Evolutionary conservation across 2,797 vertebrate genomes (phyloP), one percentile per base, ranked within the genome.

Genomic region (Liasis olivaceus): DNA sequence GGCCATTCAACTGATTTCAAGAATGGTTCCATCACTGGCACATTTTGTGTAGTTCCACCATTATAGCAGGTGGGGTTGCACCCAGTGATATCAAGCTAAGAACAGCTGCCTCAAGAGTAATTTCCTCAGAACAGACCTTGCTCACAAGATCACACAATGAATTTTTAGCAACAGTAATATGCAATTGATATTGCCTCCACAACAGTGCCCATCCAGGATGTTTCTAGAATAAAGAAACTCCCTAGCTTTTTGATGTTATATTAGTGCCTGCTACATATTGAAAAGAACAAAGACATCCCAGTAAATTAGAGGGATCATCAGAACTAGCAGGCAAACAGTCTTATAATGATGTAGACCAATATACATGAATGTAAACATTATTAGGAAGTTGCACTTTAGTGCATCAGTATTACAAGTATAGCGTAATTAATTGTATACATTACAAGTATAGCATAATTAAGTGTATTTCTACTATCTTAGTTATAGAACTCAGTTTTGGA

Each of bases 181-280:
- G 42, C 6, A 72, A 87, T 51, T 89, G 51, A 64, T 11, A 64
- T 77, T 89, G 36, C 5, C 63, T 60, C 42, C 26, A 54, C 28
- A 51, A 85, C 28, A 8, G 58, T 36, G 14, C 14, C 63, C 59
- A 77, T 56, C 1, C 66, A 58, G 36, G n/a, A 36, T 26, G 22
- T 89, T 89, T 85, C 36, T 91, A 59, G 51, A 60, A 36, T 89
- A 26, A 56, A 92, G 60, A 26, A 89, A 92, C 22, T 31, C 26
- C n/a, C n/a, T 63, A 58, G 9, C 11, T 54, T 90, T 60, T 86
- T 86, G 11, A 72, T 87, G 15, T 56, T 56, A 88, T 64, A 84
- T 93, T 60, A n/a, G 2, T 58, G 59, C 4, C 85, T 90, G 42
- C 42, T 60, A 60, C n/a, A 87, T 42, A 63, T n/a, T 47, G n/a